phyloP scores from a whole-genome alignment of 2,888 invertebrate genomes.

The Diplazon laetatorius region DNA sequence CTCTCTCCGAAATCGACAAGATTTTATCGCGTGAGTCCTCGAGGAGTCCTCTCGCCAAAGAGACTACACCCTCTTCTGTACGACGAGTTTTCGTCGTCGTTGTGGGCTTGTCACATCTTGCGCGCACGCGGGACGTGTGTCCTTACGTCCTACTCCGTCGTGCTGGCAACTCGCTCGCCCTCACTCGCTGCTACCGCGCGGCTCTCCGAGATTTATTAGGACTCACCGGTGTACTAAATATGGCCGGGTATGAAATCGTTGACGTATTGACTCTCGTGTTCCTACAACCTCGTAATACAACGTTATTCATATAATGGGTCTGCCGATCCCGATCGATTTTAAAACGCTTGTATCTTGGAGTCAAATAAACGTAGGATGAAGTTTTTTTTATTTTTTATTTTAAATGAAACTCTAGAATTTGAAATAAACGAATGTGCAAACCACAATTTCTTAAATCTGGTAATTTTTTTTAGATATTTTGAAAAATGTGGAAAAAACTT shows the following conservation, averaged over 20 bases:
- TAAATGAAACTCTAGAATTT: too few species aligned
- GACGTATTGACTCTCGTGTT: slow-evolving; percentile 67
- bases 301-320: too few species aligned
- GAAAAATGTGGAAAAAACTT: too few species aligned
- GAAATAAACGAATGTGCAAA: too few species aligned
- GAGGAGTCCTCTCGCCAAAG: slow-evolving; percentile 50
- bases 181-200: slow-evolving; percentile 56
- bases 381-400: slow-evolving; percentile 57
- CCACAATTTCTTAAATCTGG: too few species aligned
- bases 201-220: slow-evolving; percentile 25
- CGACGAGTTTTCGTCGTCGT: slow-evolving; percentile 22
- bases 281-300: too few species aligned
- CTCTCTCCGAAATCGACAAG: slow-evolving; percentile 52
- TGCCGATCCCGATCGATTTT: slow-evolving; percentile 70
- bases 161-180: slow-evolving; percentile 4
- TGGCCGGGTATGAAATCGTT: slow-evolving; percentile 36
- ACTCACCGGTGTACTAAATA: slow-evolving; percentile 9
- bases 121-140: slow-evolving; percentile 23
- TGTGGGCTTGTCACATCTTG: slow-evolving; percentile 16
- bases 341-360: slow-evolving; percentile 71
- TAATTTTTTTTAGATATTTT: too few species aligned
- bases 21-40: slow-evolving; percentile 55
- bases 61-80: slow-evolving; percentile 55
- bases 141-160: slow-evolving; percentile 11
- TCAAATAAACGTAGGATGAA: slow-evolving; percentile 70